These are phyloP conservation scores for Pseudopipra pipra DNA, from an alignment of 2,113 vertebrate species.

Conservation along the genomic window DNA sequence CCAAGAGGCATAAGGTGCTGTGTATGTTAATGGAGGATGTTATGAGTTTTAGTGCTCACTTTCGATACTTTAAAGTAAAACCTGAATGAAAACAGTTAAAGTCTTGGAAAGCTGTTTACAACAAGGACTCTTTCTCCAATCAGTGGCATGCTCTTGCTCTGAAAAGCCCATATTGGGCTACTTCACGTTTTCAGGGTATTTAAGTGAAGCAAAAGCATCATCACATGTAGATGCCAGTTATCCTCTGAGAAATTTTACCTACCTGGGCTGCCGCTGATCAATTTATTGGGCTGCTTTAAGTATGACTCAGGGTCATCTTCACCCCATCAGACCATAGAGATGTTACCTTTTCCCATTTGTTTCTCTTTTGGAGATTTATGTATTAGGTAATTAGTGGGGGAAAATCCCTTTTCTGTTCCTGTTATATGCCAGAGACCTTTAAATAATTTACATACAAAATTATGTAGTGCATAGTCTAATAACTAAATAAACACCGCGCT, in stretches of 20 bases:
- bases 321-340: not conserved
- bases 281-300: not conserved
- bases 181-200: not conserved
- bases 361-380: not conserved
- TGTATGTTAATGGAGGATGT: not conserved
- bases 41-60: not conserved
- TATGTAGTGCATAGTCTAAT: not conserved
- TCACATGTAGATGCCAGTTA: not conserved
- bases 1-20: not conserved
- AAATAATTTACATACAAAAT: not conserved
- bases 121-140: not conserved
- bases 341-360: not conserved
- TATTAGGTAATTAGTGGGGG: not conserved
- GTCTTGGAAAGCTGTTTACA: not conserved
- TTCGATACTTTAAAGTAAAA: not conserved
- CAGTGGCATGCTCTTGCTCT: not conserved
- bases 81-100: not conserved
- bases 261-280: rapidly evolving
- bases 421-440: not conserved
- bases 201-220: not conserved
- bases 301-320: not conserved
- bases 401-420: not conserved
- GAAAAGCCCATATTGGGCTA: not conserved
- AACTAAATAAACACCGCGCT: not conserved
- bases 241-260: not conserved